These are phyloP conservation scores for Progne subis DNA, from an alignment of 2,113 vertebrate species.

Conservation along the genomic window DNA sequence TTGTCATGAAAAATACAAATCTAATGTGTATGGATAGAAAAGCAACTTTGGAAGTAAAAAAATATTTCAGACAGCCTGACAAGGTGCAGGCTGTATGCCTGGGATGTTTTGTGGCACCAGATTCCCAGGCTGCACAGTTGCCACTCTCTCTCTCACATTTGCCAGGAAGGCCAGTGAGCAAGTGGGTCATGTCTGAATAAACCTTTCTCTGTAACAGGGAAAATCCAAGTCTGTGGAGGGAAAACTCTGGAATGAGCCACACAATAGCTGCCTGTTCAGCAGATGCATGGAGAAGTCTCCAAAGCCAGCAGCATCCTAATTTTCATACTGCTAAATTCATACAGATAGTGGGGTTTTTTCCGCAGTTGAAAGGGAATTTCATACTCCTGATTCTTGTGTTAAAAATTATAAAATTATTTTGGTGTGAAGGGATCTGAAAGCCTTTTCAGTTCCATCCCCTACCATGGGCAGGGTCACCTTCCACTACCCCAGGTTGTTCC, in stretches of 20 bases:
- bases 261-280: background rate
- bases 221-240: background rate
- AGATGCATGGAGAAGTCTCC: background rate
- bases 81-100: background rate
- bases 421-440: background rate
- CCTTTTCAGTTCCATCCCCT: accelerated
- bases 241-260: background rate
- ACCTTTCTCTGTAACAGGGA: background rate
- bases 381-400: background rate
- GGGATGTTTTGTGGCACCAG: background rate
- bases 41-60: background rate
- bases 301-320: background rate
- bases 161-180: background rate
- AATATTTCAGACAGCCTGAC: background rate
- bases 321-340: background rate
- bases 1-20: background rate
- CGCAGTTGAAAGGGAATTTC: background rate
- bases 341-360: accelerated
- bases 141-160: background rate
- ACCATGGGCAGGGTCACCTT: background rate
- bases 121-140: background rate
- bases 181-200: background rate
- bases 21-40: background rate
- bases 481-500: accelerated
- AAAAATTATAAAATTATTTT: background rate